These are phyloP conservation scores for Plotosus lineatus DNA, from an alignment of 2,113 vertebrate genomes.

Conservation along the genomic window DNA sequence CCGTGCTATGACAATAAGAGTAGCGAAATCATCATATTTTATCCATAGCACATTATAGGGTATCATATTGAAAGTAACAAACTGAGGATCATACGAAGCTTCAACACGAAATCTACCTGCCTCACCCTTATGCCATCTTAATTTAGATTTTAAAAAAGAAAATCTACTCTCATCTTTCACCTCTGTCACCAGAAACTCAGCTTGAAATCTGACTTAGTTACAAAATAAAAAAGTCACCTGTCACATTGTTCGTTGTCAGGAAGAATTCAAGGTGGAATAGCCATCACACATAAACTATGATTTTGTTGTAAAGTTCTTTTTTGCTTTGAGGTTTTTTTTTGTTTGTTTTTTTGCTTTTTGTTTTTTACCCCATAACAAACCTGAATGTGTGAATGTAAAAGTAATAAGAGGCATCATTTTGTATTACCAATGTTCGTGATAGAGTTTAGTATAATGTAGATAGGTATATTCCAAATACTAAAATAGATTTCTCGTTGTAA, in stretches of 20 bases:
- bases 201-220: background rate
- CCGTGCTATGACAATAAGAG: constrained; percentile 48
- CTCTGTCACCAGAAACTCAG: background rate
- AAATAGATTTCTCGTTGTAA: background rate
- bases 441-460: background rate
- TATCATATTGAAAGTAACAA: background rate
- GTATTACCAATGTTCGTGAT: background rate
- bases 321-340: too few relatives aligned
- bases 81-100: background rate
- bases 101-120: background rate
- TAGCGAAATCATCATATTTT: constrained; percentile 55
- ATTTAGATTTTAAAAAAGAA: background rate
- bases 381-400: background rate
- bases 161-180: background rate
- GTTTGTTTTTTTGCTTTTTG: too few relatives aligned
- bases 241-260: background rate
- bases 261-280: background rate
- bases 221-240: background rate
- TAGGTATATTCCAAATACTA: background rate
- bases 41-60: background rate
- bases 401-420: background rate
- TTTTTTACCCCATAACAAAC: too few relatives aligned
- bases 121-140: background rate
- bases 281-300: too few relatives aligned
- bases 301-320: too few relatives aligned